phyloP scores from a whole-genome alignment of 1,140 invertebrate species.

The Euwallacea fornicatus region DNA sequence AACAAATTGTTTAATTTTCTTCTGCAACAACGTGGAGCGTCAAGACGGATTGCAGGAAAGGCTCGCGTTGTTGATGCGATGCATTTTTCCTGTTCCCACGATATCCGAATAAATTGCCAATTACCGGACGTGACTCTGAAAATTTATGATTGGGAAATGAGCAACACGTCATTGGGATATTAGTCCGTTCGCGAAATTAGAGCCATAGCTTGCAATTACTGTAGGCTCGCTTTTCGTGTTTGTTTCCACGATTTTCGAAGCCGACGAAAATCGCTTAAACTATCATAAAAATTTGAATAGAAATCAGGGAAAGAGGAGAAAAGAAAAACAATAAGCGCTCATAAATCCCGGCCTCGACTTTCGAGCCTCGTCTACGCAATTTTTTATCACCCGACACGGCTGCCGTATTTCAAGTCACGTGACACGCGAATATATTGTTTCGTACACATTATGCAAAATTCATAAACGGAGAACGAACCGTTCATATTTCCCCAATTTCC shows the following conservation, averaged over 20 bases:
- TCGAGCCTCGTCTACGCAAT: constrained; percentile 16
- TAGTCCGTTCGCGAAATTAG: neutral
- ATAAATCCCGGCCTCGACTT: constrained; percentile 27
- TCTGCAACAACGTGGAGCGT: neutral
- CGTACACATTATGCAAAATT: constrained; percentile 33
- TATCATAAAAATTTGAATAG: constrained; percentile 7
- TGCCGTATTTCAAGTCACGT: constrained; percentile 25
- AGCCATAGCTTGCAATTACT: no score
- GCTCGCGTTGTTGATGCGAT: neutral
- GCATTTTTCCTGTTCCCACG: neutral
- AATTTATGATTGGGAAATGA: constrained; percentile 5
- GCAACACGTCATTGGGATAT: neutral
- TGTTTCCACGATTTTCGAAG: no score
- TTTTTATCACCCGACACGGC: constrained; percentile 16
- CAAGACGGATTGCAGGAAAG: neutral
- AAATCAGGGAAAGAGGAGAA: constrained; percentile 3
- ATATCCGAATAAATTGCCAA: constrained; percentile 4
- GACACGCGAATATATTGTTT: constrained; percentile 28
- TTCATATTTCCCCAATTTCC: constrained; percentile 17
- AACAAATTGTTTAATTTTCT: constrained; percentile 6
- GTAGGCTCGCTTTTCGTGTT: no score
- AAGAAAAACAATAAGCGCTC: constrained; percentile 20
- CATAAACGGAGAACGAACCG: constrained; percentile 30
- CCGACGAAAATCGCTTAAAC: constrained; percentile 1
- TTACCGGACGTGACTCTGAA: constrained; percentile 4